Evolutionary conservation across 2,797 vertebrate species (phyloP), one percentile per base, ranked within the genome.

Genomic region (Nothura maculosa): DNA sequence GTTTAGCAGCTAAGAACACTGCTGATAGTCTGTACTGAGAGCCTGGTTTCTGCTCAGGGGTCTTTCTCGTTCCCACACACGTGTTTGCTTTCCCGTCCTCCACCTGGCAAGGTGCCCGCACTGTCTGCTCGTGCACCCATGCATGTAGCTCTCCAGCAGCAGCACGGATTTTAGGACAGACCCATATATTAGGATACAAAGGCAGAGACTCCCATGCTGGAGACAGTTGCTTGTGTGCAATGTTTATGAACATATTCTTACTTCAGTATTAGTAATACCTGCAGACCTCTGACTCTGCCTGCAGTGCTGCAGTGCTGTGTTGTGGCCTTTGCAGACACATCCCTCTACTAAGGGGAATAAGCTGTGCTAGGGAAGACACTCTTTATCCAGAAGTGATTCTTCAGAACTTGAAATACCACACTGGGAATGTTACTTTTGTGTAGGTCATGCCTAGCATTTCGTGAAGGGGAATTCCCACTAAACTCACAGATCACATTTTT

Each of bases 21-120:
- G 62, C 90, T 76, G 87, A 82, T 90, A 78, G 24, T 38, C 91
- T 73, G 27, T 40, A 55, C 70, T 64, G 79, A 83, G 55, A 60
- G n/a, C 58, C 74, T 75, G 68, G 21, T 3, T 43, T 30, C 75
- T 77, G 32, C 72, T 69, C 54, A 18, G 54, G 52, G 54, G 45
- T 75, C 82, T 63, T 45, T 83, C n/a, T 25, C 36, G 1, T 27
- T 42, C 48, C 36, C 73, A 58, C 55, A 54, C 7, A 62, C 6
- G 18, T 30, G 58, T 2, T 57, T 66, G 70, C 70, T 76, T 75
- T 19, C 70, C 85, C 79, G 15, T 57, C 89, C 79, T 67, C 75
- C 69, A 10, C 27, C 80, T 67, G 75, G 75, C 75, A 50, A 2
- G 1, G 1, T 52, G 76, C 48, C 80, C 40, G 34, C 6, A 5